Conservation (phyloP, 2,888 invertebrate species). For the Troides helena region DNA sequence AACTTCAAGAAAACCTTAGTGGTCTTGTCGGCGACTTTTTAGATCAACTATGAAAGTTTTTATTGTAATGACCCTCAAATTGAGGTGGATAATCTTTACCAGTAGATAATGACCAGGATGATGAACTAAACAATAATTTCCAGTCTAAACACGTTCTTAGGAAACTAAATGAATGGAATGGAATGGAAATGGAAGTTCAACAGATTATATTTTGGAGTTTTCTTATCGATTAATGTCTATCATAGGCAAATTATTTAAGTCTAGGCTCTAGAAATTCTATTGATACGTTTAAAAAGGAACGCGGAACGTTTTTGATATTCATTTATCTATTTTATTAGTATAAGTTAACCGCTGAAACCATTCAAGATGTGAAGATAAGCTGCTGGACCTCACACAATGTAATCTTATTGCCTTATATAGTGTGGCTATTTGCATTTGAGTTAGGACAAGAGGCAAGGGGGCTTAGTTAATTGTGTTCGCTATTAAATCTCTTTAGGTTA, state of each 20-base stretch:
- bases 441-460: conserved; percentile 54
- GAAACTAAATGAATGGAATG: not conserved
- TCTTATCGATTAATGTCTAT: conserved; percentile 53
- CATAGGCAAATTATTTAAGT: conserved; percentile 46
- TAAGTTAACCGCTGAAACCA: conserved; percentile 73
- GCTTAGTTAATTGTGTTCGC: conserved; percentile 66
- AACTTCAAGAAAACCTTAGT: no score
- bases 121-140: no score
- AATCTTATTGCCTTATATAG: conserved; percentile 78
- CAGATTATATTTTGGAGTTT: not conserved
- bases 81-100: no score
- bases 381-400: conserved; percentile 70
- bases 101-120: no score
- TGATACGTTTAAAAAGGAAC: conserved; percentile 53
- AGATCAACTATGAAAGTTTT: no score
- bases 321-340: conserved; percentile 77
- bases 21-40: no score
- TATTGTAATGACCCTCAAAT: no score
- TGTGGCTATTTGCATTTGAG: conserved; percentile 73
- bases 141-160: no score
- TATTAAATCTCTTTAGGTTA: conserved; percentile 49
- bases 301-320: conserved; percentile 66
- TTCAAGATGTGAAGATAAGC: conserved; percentile 72
- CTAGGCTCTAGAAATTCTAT: conserved; percentile 41
- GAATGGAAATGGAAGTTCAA: not conserved